These are phyloP conservation scores for Melopsittacus undulatus DNA, from an alignment of 2,797 vertebrate genomes.

Conservation along the genomic window DNA sequence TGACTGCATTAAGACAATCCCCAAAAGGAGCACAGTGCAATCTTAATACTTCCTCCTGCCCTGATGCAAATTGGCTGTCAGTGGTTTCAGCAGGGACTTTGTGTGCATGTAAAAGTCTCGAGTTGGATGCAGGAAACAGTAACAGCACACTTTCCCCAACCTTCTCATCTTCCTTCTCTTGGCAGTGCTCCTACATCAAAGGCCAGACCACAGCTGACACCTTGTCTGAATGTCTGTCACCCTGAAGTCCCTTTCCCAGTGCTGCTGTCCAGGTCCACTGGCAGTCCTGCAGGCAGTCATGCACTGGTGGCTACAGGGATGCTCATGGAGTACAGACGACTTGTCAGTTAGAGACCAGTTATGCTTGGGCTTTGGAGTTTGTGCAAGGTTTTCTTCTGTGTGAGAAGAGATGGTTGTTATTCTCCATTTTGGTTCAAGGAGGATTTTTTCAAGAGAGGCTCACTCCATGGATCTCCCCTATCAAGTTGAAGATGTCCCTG, in stretches of 20 bases:
- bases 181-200: background rate
- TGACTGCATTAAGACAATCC: background rate
- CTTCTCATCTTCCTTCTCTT: background rate
- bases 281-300: background rate
- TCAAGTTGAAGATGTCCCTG: background rate
- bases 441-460: background rate
- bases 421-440: background rate
- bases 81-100: background rate
- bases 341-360: background rate
- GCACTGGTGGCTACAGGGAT: background rate
- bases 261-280: background rate
- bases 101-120: background rate
- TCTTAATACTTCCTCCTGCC: background rate
- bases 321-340: background rate
- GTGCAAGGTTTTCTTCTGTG: background rate
- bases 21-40: background rate
- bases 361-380: background rate
- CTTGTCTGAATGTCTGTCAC: background rate
- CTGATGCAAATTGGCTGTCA: background rate
- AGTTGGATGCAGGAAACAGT: background rate
- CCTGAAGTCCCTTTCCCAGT: fast-evolving
- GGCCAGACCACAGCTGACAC: background rate
- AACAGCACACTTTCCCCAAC: background rate
- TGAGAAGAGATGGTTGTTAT: background rate
- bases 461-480: background rate